A percentile compares a stretch with the other conserved stretches of the same genome.
These are phyloP conservation scores for Hypsopygia costalis DNA, from an alignment of 2,888 invertebrate species.

Conservation along the genomic window DNA sequence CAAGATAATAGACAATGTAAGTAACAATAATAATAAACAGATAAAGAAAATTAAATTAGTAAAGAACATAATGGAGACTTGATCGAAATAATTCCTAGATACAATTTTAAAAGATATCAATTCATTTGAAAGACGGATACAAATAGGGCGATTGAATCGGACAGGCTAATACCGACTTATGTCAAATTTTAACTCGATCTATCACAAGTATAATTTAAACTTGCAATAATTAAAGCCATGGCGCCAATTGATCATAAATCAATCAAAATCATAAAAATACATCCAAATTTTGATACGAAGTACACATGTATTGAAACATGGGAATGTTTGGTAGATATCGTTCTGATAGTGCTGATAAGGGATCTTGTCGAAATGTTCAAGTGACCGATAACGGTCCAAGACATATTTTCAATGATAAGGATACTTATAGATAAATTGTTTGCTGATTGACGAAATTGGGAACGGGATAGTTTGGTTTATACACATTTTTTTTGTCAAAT, in stretches of 20 bases:
- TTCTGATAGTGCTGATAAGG: constrained; percentile 10
- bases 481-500: too few species aligned
- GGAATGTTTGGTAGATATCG: constrained; percentile 4
- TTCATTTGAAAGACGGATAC: constrained; percentile 4
- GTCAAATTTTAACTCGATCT: not conserved
- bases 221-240: not conserved
- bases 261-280: constrained; percentile 13
- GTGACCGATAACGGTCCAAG: constrained; percentile 26
- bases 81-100: constrained; percentile 11
- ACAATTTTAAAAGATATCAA: constrained; percentile 27
- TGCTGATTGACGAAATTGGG: not conserved
- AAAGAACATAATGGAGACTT: too few species aligned
- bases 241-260: constrained; percentile 14
- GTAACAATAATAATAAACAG: too few species aligned
- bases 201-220: not conserved
- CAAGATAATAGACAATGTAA: too few species aligned
- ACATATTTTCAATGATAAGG: not conserved
- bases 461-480: not conserved
- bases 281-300: constrained; percentile 10
- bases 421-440: not conserved
- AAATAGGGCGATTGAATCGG: not conserved
- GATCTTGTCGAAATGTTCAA: constrained; percentile 24
- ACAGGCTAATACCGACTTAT: not conserved
- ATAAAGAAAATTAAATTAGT: too few species aligned
- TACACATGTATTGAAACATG: constrained; percentile 12